Conservation (phyloP, 2,888 invertebrate genomes). For the Xanthorhoe spadicearia region DNA sequence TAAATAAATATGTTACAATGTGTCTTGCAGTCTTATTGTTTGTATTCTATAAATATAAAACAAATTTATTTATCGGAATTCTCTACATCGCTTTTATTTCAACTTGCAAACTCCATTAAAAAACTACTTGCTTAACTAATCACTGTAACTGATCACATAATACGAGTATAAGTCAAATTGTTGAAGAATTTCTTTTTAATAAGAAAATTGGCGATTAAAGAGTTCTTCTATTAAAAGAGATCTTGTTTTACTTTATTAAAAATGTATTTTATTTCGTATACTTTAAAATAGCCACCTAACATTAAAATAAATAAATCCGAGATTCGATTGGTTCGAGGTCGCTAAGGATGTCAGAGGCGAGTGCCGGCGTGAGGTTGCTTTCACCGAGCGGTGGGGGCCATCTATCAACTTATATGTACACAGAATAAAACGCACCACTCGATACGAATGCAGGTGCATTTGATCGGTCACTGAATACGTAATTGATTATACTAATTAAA, state of each 20-base stretch:
- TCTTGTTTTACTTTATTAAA: background rate
- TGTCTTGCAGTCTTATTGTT: constrained; percentile 28
- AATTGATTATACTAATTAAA: constrained; percentile 19
- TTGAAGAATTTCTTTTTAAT: background rate
- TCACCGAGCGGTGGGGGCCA: constrained; percentile 36
- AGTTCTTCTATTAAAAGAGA: background rate
- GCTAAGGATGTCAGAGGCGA: constrained; percentile 41
- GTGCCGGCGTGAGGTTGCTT: constrained; percentile 36
- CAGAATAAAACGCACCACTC: constrained; percentile 25
- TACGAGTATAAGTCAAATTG: too few species aligned
- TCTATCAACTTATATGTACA: constrained; percentile 32
- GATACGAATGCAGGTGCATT: constrained; percentile 26
- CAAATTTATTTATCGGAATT: background rate
- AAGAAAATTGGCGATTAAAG: background rate
- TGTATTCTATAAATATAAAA: constrained; percentile 13
- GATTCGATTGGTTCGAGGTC: constrained; percentile 30
- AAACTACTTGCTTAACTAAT: background rate
- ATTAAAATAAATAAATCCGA: constrained; percentile 14
- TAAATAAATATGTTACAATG: constrained; percentile 34
- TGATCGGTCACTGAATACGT: constrained; percentile 23
- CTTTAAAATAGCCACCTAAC: constrained; percentile 9
- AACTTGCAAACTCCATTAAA: background rate
- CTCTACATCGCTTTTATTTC: background rate
- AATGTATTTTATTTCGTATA: background rate
- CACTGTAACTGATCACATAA: too few species aligned